These are phyloP conservation scores for Lethenteron camtschaticum DNA, from an alignment of 2,113 vertebrate genomes.

Conservation along the genomic window DNA sequence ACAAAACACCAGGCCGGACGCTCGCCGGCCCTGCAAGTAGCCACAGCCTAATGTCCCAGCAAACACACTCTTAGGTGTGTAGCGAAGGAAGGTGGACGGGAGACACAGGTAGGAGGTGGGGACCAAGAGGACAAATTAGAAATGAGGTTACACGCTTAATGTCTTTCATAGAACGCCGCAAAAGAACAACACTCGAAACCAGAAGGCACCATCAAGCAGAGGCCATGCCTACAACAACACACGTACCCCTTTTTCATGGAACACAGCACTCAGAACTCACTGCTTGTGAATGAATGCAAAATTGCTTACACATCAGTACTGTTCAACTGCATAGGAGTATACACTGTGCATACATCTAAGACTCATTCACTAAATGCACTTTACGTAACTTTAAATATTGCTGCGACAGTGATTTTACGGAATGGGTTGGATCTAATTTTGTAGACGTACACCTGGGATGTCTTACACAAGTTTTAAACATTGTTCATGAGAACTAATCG, in stretches of 20 bases:
- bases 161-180: not conserved
- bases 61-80: constrained; percentile 61
- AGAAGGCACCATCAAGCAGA: not conserved
- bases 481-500: too few relatives aligned
- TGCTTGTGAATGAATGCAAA: not conserved
- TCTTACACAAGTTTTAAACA: too few relatives aligned
- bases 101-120: constrained; percentile 15
- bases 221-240: not conserved
- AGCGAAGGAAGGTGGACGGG: constrained; percentile 34
- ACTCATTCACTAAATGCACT: too few relatives aligned
- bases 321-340: too few relatives aligned
- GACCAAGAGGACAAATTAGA: not conserved
- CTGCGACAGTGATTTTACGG: too few relatives aligned
- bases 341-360: too few relatives aligned
- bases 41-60: constrained; percentile 79
- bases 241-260: not conserved
- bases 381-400: too few relatives aligned
- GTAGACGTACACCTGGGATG: too few relatives aligned
- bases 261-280: not conserved
- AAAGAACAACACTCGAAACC: not conserved
- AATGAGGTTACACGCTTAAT: not conserved
- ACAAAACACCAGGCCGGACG: constrained; percentile 78
- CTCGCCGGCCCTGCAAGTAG: constrained; percentile 67
- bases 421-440: too few relatives aligned
- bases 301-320: too few relatives aligned